Evolutionary conservation across 2,888 invertebrate genomes (phyloP), one percentile per base, ranked within the genome.

Genomic region (Argyresthia goedartella): DNA sequence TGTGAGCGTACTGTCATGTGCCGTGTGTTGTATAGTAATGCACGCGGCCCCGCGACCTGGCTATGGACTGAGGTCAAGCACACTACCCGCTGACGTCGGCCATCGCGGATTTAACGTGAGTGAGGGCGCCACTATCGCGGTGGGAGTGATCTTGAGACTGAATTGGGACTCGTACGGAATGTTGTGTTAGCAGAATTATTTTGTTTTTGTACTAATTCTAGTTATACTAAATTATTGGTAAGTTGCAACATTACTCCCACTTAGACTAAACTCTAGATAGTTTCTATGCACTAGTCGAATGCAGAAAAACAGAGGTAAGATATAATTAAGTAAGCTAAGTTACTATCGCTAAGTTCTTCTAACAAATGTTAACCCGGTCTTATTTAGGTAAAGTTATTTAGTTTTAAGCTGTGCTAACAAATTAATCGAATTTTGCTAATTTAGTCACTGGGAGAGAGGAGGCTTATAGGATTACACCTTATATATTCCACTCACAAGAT

Each of bases 41-140:
- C 81, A 86, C 72, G 85, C 88, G 88, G 91, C 91, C 69, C 92
- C 93, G 67, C 93, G 92, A 79, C 93, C 93, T 65, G 95, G 93
- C 75, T 93, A 91, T 80, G 90, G 91, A 76, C 88, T 90, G 77
- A 92, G 92, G 87, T 89, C 91, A 65, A 89, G 90, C 73, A 93
- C 93, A 67, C 90, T 93, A 82, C 93, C 93, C 63, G 89, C 91
- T 66, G 87, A 87, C 66, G 81, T 84, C 70, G 85, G 85, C 54
- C 69, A 69, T 57, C 71, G 71, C 57, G 75, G 73, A 60, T 73
- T 69, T 61, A 76, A 81, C 66, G 78, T 77, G 70, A 77, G 77
- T 76, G 59, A n/a, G 39, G 39, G 39, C 39, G 39, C 10, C 39
- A 9, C 39, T 9, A 8, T n/a, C 9, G 25, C n/a, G 33, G 33